phyloP scores from a whole-genome alignment of 92 coral and sea anemone species.

The Virgularia gustaviana region DNA sequence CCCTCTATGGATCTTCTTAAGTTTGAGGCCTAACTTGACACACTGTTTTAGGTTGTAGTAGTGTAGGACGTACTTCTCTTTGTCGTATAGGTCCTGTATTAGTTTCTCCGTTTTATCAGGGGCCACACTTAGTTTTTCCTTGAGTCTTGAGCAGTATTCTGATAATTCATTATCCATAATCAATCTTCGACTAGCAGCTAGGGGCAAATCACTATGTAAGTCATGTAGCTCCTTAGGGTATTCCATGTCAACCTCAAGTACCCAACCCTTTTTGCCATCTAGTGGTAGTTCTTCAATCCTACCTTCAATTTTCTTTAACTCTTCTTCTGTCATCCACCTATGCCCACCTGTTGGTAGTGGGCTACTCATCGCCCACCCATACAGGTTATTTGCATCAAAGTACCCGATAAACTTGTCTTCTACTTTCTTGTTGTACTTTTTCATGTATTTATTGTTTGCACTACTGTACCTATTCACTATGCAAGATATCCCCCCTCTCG shows the following conservation, averaged over 20 bases:
- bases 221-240: conserved; percentile 10
- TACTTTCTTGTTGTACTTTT: neutral
- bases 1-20: neutral
- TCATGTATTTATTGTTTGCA: conserved; percentile 26
- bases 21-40: neutral
- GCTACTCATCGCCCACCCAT: conserved; percentile 7
- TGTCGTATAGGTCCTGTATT: neutral
- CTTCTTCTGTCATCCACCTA: neutral
- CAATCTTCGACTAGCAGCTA: neutral
- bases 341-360: neutral
- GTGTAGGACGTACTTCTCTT: neutral
- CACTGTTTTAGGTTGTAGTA: neutral
- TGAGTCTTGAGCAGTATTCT: neutral
- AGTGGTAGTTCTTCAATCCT: too few species aligned
- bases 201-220: neutral
- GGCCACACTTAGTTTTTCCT: neutral
- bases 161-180: neutral
- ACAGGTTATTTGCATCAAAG: conserved; percentile 26
- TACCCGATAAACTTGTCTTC: conserved; percentile 21
- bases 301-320: neutral
- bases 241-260: conserved; percentile 6
- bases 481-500: neutral
- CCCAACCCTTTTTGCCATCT: neutral
- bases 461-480: conserved; percentile 3
- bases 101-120: neutral